phyloP scores from a whole-genome alignment of 2,797 vertebrate species.

The Capromys pilorides region DNA sequence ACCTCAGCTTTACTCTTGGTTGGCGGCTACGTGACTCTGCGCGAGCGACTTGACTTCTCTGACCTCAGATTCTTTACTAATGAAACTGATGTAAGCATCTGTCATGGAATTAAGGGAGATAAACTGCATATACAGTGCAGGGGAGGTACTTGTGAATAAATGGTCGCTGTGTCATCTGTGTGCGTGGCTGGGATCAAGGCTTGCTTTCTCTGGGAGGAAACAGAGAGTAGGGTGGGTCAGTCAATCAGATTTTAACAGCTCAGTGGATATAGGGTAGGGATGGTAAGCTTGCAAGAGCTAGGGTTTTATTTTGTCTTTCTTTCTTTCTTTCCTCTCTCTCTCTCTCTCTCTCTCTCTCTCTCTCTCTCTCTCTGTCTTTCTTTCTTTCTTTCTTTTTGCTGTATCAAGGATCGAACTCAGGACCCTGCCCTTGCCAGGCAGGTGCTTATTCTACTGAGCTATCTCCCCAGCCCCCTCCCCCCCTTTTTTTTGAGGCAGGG shows the following conservation, averaged over 20 bases:
- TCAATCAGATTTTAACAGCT: background rate
- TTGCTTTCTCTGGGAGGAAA: slow-evolving; percentile 31
- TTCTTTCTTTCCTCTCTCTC: background rate
- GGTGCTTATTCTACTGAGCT: too few relatives aligned
- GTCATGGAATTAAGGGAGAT: background rate
- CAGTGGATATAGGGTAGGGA: background rate
- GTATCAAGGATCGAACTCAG: too few relatives aligned
- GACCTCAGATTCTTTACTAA: background rate
- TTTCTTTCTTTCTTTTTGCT: too few relatives aligned
- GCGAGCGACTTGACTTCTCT: slow-evolving; percentile 4
- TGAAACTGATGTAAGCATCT: background rate
- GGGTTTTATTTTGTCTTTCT: background rate
- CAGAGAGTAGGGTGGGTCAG: background rate
- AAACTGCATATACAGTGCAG: background rate
- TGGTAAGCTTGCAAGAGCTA: background rate
- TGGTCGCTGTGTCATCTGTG: background rate
- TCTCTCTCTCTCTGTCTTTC: background rate
- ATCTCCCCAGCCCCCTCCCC: too few relatives aligned
- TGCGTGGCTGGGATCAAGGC: background rate
- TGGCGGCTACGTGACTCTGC: background rate
- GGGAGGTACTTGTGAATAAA: background rate
- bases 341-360: background rate
- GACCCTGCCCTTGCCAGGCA: too few relatives aligned
- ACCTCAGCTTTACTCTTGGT: background rate
- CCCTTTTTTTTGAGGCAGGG: background rate